phyloP scores from a whole-genome alignment of 2,113 vertebrate genomes.

The Lepisosteus oculatus region DNA sequence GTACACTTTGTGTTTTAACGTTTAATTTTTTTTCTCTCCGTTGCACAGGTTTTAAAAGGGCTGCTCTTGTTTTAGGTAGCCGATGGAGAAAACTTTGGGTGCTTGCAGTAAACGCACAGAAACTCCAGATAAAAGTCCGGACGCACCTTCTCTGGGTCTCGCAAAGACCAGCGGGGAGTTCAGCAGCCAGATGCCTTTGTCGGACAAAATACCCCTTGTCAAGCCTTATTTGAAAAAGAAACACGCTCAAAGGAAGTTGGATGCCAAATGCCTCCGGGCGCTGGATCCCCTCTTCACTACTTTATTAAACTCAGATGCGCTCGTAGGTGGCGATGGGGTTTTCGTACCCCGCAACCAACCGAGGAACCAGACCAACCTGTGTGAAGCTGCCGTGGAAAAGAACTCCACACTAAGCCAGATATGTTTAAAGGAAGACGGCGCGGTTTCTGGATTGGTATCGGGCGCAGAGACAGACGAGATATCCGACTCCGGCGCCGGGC shows the following conservation, averaged over 20 bases:
- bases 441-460: conserved; percentile 41
- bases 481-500: conserved; percentile 55
- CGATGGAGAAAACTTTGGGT: conserved; percentile 65
- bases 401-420: conserved; percentile 67
- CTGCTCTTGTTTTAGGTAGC: conserved; percentile 6
- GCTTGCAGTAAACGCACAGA: conserved; percentile 66
- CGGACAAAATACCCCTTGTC: conserved; percentile 84
- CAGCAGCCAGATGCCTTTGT: conserved; percentile 66
- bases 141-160: conserved; percentile 62
- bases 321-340: conserved; percentile 75
- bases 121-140: conserved; percentile 52
- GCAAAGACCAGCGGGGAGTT: conserved; percentile 66
- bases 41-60: conserved; percentile 28
- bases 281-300: conserved; percentile 85
- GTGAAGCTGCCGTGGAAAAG: conserved; percentile 80
- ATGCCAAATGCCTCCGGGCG: conserved; percentile 79
- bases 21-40: conserved; percentile 12
- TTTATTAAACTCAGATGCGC: conserved; percentile 75
- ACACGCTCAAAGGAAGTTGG: conserved; percentile 78
- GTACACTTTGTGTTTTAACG: not conserved
- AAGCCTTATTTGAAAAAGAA: conserved; percentile 98
- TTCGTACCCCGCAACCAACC: conserved; percentile 78
- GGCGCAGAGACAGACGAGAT: conserved; percentile 53
- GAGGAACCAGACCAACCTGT: conserved; percentile 65
- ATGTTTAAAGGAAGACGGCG: conserved; percentile 59